These are phyloP conservation scores for Ramphastos sulfuratus DNA, from an alignment of 2,113 vertebrate species.

Conservation along the genomic window DNA sequence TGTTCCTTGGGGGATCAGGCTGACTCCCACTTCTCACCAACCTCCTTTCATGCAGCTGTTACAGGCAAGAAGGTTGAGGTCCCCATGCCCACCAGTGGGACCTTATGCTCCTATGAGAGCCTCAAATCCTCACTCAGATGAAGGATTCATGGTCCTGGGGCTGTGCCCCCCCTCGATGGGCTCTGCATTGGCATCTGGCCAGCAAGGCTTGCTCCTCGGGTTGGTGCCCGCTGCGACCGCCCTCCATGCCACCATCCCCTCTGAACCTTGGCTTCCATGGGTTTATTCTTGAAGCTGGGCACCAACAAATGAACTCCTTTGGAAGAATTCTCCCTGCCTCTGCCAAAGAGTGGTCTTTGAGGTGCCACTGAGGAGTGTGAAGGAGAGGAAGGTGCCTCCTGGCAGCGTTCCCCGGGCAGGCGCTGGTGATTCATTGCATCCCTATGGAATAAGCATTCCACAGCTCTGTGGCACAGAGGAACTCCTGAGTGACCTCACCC, in stretches of 20 bases:
- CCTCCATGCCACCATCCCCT: background rate
- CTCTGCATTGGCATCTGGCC: background rate
- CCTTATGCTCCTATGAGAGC: no score
- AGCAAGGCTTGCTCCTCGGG: background rate
- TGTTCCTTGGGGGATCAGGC: no score
- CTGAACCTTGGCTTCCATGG: background rate
- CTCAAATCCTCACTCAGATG: background rate
- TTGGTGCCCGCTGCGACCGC: background rate
- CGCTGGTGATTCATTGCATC: background rate
- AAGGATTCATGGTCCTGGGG: background rate
- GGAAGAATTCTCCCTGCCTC: background rate
- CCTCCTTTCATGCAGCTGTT: no score
- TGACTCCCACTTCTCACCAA: no score
- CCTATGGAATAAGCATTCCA: background rate
- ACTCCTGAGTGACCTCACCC: background rate
- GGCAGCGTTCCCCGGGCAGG: background rate
- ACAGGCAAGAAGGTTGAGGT: no score
- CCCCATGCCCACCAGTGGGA: no score
- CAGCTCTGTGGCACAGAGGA: background rate
- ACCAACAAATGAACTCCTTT: background rate
- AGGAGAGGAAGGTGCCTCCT: fast-evolving
- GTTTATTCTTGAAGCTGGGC: background rate
- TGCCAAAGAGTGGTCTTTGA: background rate
- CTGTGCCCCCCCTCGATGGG: fast-evolving
- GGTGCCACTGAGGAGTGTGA: background rate